Percentiles rank a stretch among this genome's conserved stretches.
Evolutionary conservation across 2,888 invertebrate genomes (phyloP).

Genomic region (Amitus sp.): DNA sequence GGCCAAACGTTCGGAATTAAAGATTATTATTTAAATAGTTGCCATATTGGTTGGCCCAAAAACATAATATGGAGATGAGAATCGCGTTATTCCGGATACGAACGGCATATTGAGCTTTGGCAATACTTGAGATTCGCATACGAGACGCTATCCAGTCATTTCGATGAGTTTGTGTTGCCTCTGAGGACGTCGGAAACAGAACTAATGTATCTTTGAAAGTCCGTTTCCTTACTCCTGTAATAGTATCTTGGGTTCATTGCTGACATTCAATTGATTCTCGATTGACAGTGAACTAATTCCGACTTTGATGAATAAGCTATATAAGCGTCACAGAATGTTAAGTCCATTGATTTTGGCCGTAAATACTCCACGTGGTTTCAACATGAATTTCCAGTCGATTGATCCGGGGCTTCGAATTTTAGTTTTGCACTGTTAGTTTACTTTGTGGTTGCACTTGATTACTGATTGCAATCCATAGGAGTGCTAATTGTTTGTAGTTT

Average conservation of each 20-base stretch:
- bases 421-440: not conserved
- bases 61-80: constrained; percentile 24
- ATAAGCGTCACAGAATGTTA: too few species aligned
- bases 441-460: not conserved
- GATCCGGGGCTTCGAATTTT: too few species aligned
- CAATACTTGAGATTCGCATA: constrained; percentile 9
- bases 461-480: not conserved
- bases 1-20: too few species aligned
- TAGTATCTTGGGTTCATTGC: constrained; percentile 8
- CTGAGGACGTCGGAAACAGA: constrained; percentile 15
- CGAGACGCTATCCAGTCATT: constrained; percentile 19
- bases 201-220: constrained; percentile 3
- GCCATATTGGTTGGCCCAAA: not conserved
- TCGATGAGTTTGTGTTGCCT: constrained; percentile 10
- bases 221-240: not conserved
- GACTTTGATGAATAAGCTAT: not conserved
- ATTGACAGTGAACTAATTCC: not conserved
- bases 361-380: too few species aligned
- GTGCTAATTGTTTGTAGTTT: not conserved
- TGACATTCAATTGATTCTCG: not conserved
- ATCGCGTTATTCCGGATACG: constrained; percentile 31
- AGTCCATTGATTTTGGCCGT: too few species aligned
- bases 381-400: too few species aligned
- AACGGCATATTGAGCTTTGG: constrained; percentile 22
- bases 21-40: too few species aligned